These are phyloP conservation scores for Ichneumon xanthorius DNA, from an alignment of 2,888 invertebrate species.

Conservation along the genomic window DNA sequence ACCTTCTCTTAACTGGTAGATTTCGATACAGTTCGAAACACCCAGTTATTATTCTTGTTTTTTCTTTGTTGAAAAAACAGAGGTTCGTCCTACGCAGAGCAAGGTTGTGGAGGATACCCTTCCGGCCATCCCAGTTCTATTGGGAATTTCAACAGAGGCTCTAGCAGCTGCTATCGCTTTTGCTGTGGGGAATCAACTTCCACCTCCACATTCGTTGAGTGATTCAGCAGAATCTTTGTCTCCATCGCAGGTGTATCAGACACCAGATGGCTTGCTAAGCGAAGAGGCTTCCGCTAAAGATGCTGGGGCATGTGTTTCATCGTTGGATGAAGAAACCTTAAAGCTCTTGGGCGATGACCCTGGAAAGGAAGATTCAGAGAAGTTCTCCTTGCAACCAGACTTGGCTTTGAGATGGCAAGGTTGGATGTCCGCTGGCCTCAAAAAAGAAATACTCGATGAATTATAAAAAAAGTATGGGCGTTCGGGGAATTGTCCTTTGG, in stretches of 20 bases:
- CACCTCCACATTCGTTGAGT: too few species aligned
- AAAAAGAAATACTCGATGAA: conserved; percentile 16
- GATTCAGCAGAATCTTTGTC: neutral
- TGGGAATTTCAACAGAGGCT: neutral
- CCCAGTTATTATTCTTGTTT: conserved; percentile 3
- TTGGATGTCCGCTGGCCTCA: conserved; percentile 26
- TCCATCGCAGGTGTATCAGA: neutral
- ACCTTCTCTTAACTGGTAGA: conserved; percentile 9
- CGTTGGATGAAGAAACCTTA: conserved; percentile 24
- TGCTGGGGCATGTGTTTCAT: neutral
- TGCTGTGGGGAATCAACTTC: neutral
- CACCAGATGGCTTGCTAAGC: neutral
- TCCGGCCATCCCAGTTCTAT: neutral
- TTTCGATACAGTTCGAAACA: conserved; percentile 2
- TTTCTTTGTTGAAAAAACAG: conserved; percentile 9
- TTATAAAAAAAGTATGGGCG: conserved; percentile 27
- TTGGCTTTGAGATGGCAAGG: conserved; percentile 32
- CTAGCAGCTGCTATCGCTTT: too few species aligned
- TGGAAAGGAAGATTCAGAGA: neutral
- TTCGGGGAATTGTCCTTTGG: neutral
- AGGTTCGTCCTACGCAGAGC: neutral
- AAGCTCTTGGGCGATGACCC: conserved; percentile 32
- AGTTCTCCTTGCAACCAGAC: neutral
- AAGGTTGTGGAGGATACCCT: neutral
- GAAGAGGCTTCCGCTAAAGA: neutral